A percentile compares a stretch with the other conserved stretches of the same genome.
Conservation (phyloP, 2,797 vertebrate species). For the Myripristis jacobus region DNA sequence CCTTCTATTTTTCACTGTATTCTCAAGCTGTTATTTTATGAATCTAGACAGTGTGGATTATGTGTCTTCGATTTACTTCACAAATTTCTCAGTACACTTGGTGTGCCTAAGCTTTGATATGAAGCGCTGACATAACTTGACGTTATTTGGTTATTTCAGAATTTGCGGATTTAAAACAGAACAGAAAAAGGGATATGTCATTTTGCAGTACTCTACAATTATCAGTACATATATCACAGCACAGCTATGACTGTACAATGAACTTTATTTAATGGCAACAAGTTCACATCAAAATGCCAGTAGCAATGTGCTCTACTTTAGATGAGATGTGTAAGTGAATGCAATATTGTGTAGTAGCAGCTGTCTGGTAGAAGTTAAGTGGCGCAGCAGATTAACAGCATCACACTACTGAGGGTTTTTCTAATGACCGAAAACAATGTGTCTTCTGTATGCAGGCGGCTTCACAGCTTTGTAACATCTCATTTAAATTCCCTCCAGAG, state of each 20-base stretch:
- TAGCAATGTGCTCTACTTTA: not conserved
- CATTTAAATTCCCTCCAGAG: not conserved
- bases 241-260: too few relatives aligned
- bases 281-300: not conserved
- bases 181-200: not conserved
- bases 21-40: not conserved
- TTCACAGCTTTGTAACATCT: not conserved
- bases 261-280: slow-evolving; percentile 7
- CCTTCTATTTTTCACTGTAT: too few relatives aligned
- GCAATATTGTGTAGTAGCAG: not conserved
- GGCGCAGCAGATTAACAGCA: slow-evolving; percentile 7
- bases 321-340: not conserved
- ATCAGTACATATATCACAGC: too few relatives aligned
- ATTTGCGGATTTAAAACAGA: not conserved
- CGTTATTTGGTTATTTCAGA: not conserved
- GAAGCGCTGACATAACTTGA: too few relatives aligned
- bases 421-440: slow-evolving; percentile 5
- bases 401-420: not conserved
- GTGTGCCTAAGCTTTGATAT: slow-evolving; percentile 4
- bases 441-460: slow-evolving; percentile 8
- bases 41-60: not conserved
- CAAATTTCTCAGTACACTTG: not conserved
- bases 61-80: not conserved
- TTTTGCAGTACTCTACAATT: too few relatives aligned
- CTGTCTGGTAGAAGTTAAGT: not conserved